Evolutionary conservation across 2,888 invertebrate genomes (phyloP).

Genomic region (Microctonus brassicae): DNA sequence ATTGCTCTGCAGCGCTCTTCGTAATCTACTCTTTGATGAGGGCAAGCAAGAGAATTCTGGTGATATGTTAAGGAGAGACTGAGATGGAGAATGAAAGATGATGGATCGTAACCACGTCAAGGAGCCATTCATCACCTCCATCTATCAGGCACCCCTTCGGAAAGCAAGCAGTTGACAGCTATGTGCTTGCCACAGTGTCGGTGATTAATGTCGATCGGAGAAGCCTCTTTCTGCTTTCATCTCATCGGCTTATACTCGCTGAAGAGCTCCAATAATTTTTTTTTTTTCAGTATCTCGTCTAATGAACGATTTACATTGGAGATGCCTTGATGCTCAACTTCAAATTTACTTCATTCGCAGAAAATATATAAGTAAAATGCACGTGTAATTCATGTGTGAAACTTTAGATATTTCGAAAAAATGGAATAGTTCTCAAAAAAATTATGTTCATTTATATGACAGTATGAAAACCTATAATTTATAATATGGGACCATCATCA

Average conservation of each 20-base stretch:
- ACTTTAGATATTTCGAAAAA: background rate
- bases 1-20: conserved; percentile 9
- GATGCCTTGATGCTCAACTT: conserved; percentile 6
- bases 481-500: no score
- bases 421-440: no score
- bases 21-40: conserved; percentile 21
- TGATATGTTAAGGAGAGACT: conserved; percentile 40
- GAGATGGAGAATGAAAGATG: conserved; percentile 54
- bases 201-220: conserved; percentile 68
- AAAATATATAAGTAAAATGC: background rate
- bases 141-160: conserved; percentile 67
- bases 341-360: conserved; percentile 16
- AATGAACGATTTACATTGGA: background rate
- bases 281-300: background rate
- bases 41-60: conserved; percentile 38
- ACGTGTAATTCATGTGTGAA: no score
- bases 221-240: conserved; percentile 58
- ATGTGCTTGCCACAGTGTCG: conserved; percentile 65
- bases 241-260: conserved; percentile 34
- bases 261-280: background rate
- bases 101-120: conserved; percentile 67
- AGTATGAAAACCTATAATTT: no score
- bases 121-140: conserved; percentile 69
- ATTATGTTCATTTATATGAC: no score
- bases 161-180: conserved; percentile 68